Evolutionary conservation across 2,888 invertebrate genomes (phyloP).

Genomic region (Chymomyza amoena): DNA sequence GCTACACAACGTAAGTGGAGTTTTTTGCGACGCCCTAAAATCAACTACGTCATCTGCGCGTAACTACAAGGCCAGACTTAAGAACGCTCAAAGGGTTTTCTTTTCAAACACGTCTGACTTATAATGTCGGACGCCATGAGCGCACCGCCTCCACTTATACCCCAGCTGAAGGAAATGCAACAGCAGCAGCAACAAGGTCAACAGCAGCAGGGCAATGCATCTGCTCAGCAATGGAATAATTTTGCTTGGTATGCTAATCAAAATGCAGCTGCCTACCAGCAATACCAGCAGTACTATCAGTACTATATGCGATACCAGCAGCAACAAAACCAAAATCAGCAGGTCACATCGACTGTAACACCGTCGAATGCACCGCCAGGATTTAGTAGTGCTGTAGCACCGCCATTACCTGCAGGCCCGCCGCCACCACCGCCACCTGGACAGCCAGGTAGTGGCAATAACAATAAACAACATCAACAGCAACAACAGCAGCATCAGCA

Average conservation of each 20-base stretch:
- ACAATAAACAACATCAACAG: slow-evolving; percentile 26
- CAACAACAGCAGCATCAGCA: slow-evolving; percentile 46
- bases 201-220: slow-evolving; percentile 45
- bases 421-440: slow-evolving; percentile 78
- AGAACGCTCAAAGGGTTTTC: not conserved
- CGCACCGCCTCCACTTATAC: slow-evolving; percentile 68
- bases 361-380: slow-evolving; percentile 79
- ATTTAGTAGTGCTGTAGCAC: slow-evolving; percentile 78
- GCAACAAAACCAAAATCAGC: slow-evolving; percentile 54
- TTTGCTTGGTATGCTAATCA: slow-evolving; percentile 66
- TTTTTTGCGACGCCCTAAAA: not conserved
- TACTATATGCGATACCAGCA: slow-evolving; percentile 75
- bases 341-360: slow-evolving; percentile 66
- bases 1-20: not conserved
- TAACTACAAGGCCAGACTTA: not conserved
- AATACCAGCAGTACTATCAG: slow-evolving; percentile 76
- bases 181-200: slow-evolving; percentile 59
- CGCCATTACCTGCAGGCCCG: slow-evolving; percentile 81
- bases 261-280: slow-evolving; percentile 62
- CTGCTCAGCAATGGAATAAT: slow-evolving; percentile 58
- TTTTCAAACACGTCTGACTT: not conserved
- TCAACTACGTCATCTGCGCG: not conserved
- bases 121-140: slow-evolving; percentile 73
- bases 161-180: slow-evolving; percentile 77
- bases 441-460: slow-evolving; percentile 35